A percentile compares a stretch with the other conserved stretches of the same genome.
Evolutionary conservation across 2,797 vertebrate species (phyloP).

Genomic region (Myoxocephalus aenaeus): DNA sequence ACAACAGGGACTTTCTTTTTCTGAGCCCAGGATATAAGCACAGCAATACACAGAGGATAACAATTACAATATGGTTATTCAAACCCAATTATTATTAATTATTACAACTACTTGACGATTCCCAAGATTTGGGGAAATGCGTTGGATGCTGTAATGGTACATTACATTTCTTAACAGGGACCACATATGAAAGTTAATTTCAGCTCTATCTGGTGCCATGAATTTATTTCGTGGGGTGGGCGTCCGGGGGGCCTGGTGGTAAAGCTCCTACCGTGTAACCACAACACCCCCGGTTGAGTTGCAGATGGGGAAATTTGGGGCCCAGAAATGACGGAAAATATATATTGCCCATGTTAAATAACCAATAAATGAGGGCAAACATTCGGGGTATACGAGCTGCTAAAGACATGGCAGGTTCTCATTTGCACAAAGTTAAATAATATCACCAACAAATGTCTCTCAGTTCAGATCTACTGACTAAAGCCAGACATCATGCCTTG

Average conservation of each 20-base stretch:
- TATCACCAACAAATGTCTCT: slow-evolving; percentile 30
- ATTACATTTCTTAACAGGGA: not conserved
- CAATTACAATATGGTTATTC: not conserved
- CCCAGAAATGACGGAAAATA: not conserved
- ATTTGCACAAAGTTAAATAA: slow-evolving; percentile 39
- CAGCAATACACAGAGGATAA: not conserved
- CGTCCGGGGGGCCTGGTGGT: not conserved
- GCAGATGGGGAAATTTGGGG: not conserved
- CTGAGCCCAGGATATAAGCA: not conserved
- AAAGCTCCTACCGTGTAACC: slow-evolving; percentile 7
- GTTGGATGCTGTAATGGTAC: not conserved
- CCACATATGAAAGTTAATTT: not conserved
- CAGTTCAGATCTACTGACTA: not conserved
- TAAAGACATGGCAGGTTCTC: slow-evolving; percentile 34
- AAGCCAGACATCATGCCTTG: slow-evolving; percentile 17
- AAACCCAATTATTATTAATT: too few species aligned
- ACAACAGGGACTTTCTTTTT: not conserved
- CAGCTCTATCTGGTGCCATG: not conserved
- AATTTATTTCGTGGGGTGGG: not conserved
- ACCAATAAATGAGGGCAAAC: not conserved
- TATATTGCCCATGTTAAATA: not conserved
- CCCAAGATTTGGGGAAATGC: not conserved
- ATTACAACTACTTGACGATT: not conserved
- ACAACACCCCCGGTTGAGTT: not conserved
- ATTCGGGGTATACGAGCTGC: not conserved